Evolutionary conservation across 2,113 vertebrate genomes (phyloP).

Genomic region (Centropristis striata): DNA sequence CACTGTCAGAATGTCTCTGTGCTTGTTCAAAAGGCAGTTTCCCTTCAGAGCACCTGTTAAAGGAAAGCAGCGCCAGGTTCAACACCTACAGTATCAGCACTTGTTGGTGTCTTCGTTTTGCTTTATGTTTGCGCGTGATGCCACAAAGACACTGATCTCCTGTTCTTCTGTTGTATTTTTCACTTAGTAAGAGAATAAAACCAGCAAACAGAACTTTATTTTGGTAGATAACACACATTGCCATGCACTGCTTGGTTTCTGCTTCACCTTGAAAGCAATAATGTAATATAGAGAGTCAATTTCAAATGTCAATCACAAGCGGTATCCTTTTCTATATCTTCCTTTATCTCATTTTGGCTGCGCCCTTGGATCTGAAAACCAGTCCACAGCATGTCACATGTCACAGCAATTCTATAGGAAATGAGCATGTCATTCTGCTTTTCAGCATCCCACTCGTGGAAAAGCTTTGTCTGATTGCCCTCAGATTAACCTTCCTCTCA

Average conservation of each 20-base stretch:
- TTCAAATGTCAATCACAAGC: neutral
- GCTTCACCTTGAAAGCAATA: constrained; percentile 4
- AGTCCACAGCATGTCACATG: neutral
- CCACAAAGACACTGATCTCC: neutral
- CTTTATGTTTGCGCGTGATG: neutral
- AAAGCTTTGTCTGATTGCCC: neutral
- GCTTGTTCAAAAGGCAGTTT: neutral
- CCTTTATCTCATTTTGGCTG: neutral
- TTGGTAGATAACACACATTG: neutral
- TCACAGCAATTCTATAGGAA: constrained; percentile 20
- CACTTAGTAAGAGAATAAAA: neutral
- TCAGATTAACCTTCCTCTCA: constrained; percentile 31
- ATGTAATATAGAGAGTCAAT: neutral
- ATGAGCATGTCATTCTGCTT: constrained; percentile 13
- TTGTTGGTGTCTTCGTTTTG: neutral
- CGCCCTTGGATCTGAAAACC: neutral
- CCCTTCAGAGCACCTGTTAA: neutral
- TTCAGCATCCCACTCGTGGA: neutral
- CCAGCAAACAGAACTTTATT: too few relatives aligned
- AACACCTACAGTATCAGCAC: neutral
- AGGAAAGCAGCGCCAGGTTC: neutral
- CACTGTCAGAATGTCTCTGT: neutral
- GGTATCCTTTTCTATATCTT: neutral
- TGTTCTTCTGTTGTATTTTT: neutral
- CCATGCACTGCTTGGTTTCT: neutral